Evolutionary conservation across 2,888 invertebrate species (phyloP).

Genomic region (Neria commutata): DNA sequence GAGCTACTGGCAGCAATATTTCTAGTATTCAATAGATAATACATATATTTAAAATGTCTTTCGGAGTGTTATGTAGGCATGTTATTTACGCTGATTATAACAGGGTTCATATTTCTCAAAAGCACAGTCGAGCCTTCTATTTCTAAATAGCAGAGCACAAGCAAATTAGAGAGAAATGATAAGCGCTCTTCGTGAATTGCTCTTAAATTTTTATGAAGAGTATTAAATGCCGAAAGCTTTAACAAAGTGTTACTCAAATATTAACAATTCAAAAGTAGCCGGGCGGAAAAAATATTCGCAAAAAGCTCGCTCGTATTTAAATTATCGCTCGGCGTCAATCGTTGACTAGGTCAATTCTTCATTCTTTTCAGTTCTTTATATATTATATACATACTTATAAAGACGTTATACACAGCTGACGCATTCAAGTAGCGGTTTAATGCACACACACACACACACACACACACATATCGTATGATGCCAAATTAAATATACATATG

Average conservation of each 20-base stretch:
- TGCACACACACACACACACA: too few species aligned
- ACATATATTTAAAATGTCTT: too few species aligned
- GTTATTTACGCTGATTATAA: too few species aligned
- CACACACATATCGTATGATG: neutral
- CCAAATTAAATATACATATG: neutral
- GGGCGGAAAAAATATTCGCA: too few species aligned
- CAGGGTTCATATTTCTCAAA: too few species aligned
- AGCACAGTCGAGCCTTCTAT: too few species aligned
- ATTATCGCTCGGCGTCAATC: neutral
- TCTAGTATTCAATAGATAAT: too few species aligned
- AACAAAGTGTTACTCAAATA: neutral
- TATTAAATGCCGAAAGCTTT: neutral
- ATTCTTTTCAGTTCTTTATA: neutral
- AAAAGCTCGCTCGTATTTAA: neutral
- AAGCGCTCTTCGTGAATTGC: neutral
- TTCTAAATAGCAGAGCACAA: too few species aligned
- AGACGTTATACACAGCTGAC: neutral
- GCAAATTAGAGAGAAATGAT: neutral
- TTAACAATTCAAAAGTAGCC: too few species aligned
- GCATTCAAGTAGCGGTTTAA: neutral
- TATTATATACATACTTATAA: neutral
- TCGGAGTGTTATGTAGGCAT: too few species aligned
- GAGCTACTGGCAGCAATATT: too few species aligned
- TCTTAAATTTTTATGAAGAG: slow-evolving; percentile 2
- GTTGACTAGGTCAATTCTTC: slow-evolving; percentile 7